Conservation (phyloP, 2,888 invertebrate species). For the Halocaridina rubra region DNA sequence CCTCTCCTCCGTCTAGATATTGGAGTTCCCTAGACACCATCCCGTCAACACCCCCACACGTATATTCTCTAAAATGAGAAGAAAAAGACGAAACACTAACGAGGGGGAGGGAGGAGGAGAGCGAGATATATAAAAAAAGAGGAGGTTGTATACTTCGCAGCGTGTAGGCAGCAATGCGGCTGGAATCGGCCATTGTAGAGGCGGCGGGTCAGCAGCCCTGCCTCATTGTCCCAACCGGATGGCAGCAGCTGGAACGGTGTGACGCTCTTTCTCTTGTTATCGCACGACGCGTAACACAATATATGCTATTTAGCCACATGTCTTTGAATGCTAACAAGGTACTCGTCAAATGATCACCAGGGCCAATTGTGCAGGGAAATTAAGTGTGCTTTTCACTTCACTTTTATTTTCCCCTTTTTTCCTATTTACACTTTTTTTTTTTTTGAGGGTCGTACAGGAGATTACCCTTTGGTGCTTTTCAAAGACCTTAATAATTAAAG, state of each 20-base stretch:
- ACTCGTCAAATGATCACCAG: not conserved
- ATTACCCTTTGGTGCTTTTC: too few relatives aligned
- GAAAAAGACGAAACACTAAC: too few relatives aligned
- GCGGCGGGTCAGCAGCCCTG: not conserved
- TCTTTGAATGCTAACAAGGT: slow-evolving; percentile 26
- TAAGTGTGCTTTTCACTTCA: slow-evolving; percentile 7
- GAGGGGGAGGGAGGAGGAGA: not conserved
- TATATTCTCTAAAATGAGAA: too few relatives aligned
- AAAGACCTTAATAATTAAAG: too few relatives aligned
- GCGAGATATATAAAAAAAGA: not conserved
- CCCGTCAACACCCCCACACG: not conserved
- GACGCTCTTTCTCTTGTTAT: not conserved
- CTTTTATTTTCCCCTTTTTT: not conserved
- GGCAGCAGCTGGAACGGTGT: not conserved
- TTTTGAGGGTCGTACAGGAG: not conserved
- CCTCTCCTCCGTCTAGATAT: not conserved
- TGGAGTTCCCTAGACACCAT: not conserved
- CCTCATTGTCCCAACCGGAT: not conserved
- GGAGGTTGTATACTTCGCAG: not conserved
- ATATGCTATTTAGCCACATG: slow-evolving; percentile 20
- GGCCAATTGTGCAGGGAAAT: slow-evolving; percentile 10
- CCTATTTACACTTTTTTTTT: not conserved
- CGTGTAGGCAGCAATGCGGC: not conserved
- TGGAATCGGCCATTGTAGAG: not conserved
- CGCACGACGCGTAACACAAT: slow-evolving; percentile 9